Evolutionary conservation across 2,888 invertebrate genomes (phyloP), one percentile per base, ranked within the genome.

Genomic region (Muschampia plurimacula): DNA sequence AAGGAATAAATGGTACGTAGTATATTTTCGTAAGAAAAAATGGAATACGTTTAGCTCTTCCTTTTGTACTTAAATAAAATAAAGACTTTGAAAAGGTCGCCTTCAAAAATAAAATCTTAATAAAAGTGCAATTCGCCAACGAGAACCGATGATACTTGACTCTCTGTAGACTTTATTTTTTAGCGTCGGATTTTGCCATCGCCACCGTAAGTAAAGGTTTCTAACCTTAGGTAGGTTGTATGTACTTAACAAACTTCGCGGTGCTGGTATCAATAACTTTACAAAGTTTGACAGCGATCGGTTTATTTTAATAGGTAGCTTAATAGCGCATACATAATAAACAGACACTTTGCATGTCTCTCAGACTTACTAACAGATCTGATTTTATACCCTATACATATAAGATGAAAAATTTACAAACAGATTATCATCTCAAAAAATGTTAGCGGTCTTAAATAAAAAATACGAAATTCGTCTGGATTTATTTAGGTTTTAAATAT

Each of bases 21-120:
- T 36, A 68, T 32, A 73, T 68, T 62, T 75, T 82, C 86, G 81
- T 84, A 82, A 79, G 9, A 83, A 82, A 79, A 79, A 77, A 72
- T 55, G 55, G 63, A 64, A 64, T 55, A 44, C 69, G 44, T 44
- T 57, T 69, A 32, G 32, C 63, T 41, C 55, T 28, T 64, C 32
- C 55, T 55, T 64, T 44, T 39, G 57, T 36, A n/a, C n/a, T n/a
- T n/a, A 57, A 57, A 57, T 44, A 57, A 57, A 36, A 70, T 70
- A 55, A 65, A 46, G 57, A 46, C 28, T 66, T 36, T 13, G 59
- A 60, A 3, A 9, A 4, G 13, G 12, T 59, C 32, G 7, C 13
- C 13, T 59, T 32, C 59, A 59, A 59, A 32, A 59, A 22, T 12
- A 8, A 59, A 59, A 59, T 32, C 59, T 57, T 12, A 28, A 57